Percentiles rank a stretch among this genome's conserved stretches.
These are phyloP conservation scores for Tachyglossus aculeatus DNA, from an alignment of 2,797 vertebrate species.

Conservation along the genomic window DNA sequence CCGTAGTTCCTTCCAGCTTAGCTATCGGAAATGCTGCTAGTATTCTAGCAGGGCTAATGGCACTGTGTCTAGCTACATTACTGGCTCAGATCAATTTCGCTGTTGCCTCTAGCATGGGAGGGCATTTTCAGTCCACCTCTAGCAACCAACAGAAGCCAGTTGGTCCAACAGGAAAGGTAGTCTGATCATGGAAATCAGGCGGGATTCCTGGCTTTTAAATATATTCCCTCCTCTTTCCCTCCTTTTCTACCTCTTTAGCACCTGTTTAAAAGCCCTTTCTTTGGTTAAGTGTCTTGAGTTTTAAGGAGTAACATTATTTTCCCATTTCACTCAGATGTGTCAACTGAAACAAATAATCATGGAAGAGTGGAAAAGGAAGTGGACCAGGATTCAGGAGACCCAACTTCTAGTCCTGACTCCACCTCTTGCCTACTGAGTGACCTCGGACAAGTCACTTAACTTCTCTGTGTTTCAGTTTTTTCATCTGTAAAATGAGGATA, in stretches of 20 bases:
- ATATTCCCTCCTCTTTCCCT: neutral
- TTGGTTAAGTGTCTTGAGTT: neutral
- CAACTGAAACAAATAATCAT: neutral
- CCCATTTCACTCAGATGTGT: neutral
- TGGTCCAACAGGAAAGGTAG: neutral
- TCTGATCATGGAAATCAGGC: neutral
- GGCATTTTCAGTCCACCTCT: neutral
- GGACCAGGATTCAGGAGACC: no score
- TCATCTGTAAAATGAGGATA: no score
- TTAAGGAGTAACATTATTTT: neutral
- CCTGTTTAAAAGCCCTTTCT: neutral
- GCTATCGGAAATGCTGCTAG: no score
- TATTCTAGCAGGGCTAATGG: no score
- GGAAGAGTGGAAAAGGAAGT: neutral
- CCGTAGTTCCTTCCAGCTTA: no score
- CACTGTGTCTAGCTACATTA: no score
- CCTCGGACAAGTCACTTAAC: no score
- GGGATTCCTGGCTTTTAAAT: neutral
- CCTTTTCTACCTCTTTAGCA: neutral
- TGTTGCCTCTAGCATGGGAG: neutral
- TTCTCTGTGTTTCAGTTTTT: no score
- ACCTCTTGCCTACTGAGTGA: no score
- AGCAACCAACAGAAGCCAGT: neutral
- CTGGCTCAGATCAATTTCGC: neutral
- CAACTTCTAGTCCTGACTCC: no score